Conservation (phyloP, 2,113 vertebrate genomes). For the Etheostoma spectabile region DNA sequence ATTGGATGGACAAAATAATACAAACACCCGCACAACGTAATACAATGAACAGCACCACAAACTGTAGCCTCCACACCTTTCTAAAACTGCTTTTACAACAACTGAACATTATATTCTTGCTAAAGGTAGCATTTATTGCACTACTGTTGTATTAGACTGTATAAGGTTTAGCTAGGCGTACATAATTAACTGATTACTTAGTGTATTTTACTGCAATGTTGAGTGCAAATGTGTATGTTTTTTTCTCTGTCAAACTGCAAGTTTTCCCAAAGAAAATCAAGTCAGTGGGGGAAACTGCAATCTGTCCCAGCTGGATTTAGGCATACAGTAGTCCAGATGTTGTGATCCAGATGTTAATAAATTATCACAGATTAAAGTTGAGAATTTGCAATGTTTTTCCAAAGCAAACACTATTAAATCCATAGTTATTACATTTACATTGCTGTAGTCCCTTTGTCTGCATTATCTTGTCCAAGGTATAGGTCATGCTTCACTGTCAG, state of each 20-base stretch:
- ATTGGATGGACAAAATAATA: neutral
- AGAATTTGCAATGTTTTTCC: neutral
- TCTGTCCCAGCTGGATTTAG: slow-evolving; percentile 4
- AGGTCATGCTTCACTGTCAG: slow-evolving; percentile 36
- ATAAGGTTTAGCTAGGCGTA: neutral
- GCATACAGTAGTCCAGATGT: neutral
- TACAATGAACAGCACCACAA: neutral
- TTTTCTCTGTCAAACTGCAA: neutral
- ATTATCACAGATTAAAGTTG: neutral
- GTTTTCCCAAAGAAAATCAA: neutral
- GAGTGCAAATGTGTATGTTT: neutral
- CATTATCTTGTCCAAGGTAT: slow-evolving; percentile 14
- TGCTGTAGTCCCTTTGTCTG: neutral
- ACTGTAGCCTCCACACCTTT: no score
- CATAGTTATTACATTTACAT: neutral
- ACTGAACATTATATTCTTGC: no score
- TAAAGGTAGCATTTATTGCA: no score
- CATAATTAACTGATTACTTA: neutral
- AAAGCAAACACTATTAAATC: neutral
- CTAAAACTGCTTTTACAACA: no score
- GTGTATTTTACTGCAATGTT: neutral
- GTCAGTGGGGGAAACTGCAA: neutral
- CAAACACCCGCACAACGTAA: neutral
- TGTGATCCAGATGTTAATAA: neutral
- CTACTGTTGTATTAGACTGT: no score